These are phyloP conservation scores for Steromphala cineraria DNA, from an alignment of 2,888 invertebrate genomes.

Conservation along the genomic window DNA sequence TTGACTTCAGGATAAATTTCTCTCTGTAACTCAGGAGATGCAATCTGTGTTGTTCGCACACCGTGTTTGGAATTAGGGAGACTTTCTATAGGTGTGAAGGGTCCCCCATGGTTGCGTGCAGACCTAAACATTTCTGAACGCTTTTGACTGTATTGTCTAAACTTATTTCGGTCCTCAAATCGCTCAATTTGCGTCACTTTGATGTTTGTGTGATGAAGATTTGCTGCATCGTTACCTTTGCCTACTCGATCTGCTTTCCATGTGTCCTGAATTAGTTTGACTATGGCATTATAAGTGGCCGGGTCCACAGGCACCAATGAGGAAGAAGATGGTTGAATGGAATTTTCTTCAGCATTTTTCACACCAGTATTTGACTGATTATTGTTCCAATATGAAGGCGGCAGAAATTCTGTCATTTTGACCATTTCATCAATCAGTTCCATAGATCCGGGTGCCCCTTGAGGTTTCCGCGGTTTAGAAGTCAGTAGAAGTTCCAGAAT, in stretches of 20 bases:
- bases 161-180: conserved; percentile 54
- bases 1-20: conserved; percentile 43
- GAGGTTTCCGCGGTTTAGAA: background rate
- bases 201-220: conserved; percentile 33
- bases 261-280: conserved; percentile 42
- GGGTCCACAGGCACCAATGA: conserved; percentile 33
- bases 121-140: conserved; percentile 39
- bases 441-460: conserved; percentile 26
- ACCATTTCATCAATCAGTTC: conserved; percentile 41
- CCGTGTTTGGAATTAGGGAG: conserved; percentile 19
- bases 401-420: conserved; percentile 23
- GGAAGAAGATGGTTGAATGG: background rate
- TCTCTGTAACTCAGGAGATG: conserved; percentile 4
- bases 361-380: background rate
- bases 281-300: conserved; percentile 36
- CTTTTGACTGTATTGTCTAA: conserved; percentile 40
- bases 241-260: conserved; percentile 43
- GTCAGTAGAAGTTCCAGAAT: conserved; percentile 9
- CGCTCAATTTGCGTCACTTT: conserved; percentile 49
- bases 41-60: conserved; percentile 16
- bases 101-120: conserved; percentile 22
- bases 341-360: background rate
- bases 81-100: conserved; percentile 29
- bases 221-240: conserved; percentile 51
- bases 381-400: conserved; percentile 42